Base-by-base conservation (phyloP, 2,113 vertebrate species). In the Trogon melanurus region DNA sequence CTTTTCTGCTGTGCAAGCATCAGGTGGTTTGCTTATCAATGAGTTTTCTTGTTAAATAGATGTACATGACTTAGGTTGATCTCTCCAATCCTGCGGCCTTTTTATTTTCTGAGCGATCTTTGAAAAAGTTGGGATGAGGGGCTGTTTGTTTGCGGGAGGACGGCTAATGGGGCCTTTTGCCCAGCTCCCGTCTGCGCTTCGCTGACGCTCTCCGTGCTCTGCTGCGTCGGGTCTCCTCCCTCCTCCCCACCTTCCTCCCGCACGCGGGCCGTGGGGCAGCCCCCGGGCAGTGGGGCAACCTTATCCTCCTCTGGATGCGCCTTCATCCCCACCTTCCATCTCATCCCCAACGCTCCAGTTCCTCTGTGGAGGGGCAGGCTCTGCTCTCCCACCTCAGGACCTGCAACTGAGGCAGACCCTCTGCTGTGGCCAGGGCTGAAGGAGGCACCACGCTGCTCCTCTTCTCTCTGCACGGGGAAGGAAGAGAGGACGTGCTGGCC, bases 11-110 rank as follows among this genome's bases (percentile, higher is more conserved):
- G 62, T 51, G 91, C 84, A 54, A 95, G 96, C 97, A 94, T 96
- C 97, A 97, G 97, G 97, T 97, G 96, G 95, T 89, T 96, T 71
- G 91, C 93, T 97, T 91, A 94, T 97, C 97, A 95, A 89, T 85
- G 93, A 86, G 32, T 71, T 90, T 95, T 92, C 95, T 97, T 95
- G 96, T 97, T 95, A 97, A 95, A 81, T 27, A 83, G 95, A 86
- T 91, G 96, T 79, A 90, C 91, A 78, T 78, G 93, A 90, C 95
- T 97, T 95, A 61, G 94, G 89, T 38, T 83, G 89, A 75, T 65
- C 93, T 84, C 32, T 69, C 76, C 93, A 90, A 92, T 83, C 88
- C 89, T 21, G 26, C 4, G 75, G 91, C 62, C 90, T 79, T 95
- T 95, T 92, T 90, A 57, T 89, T 92, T 90, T 82, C 95, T 67